phyloP scores from a whole-genome alignment of 64 coral and sea anemone genomes.

The Hydrozoanthus tunicans region DNA sequence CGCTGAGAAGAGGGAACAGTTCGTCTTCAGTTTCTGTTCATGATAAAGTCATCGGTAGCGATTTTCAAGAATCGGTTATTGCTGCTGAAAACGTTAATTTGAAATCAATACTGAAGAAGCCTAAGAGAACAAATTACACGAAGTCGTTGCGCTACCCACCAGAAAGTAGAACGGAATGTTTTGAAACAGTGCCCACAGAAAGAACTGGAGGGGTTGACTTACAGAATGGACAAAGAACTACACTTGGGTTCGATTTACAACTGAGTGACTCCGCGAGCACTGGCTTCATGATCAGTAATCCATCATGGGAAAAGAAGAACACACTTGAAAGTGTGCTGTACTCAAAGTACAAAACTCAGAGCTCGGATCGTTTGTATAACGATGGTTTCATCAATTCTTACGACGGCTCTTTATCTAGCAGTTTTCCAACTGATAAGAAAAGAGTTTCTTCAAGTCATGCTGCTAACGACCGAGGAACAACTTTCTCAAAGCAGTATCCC shows the following conservation, averaged over 20 bases:
- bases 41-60: background rate
- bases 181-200: background rate
- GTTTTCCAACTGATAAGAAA: background rate
- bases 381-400: background rate
- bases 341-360: background rate
- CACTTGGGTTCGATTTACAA: background rate
- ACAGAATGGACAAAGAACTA: background rate
- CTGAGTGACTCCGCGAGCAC: background rate
- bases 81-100: background rate
- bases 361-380: background rate
- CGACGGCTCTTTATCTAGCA: background rate
- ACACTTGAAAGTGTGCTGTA: background rate
- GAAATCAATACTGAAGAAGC: constrained; percentile 50
- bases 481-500: background rate
- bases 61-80: background rate
- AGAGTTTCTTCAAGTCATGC: background rate
- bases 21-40: background rate
- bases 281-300: background rate
- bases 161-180: background rate
- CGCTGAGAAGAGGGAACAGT: background rate
- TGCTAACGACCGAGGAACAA: background rate
- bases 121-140: constrained; percentile 12
- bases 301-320: background rate
- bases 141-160: background rate
- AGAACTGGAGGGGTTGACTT: background rate